Base-by-base conservation (phyloP, 1,140 invertebrate species). In the Sitobion miscanthi region DNA sequence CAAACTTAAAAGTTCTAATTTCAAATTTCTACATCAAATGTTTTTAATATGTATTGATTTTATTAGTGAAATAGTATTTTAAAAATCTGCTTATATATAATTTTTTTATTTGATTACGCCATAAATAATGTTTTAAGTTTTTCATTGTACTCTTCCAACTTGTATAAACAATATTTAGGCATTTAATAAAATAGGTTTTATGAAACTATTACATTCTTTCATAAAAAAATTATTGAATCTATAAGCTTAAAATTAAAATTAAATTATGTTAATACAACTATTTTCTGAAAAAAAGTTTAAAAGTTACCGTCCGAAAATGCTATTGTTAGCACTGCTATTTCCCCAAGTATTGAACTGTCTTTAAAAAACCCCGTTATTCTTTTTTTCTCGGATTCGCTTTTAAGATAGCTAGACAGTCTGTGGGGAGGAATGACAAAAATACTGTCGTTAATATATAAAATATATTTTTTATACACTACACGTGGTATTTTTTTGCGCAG, bases 351-450 rank as follows among this genome's bases (percentile, higher is more conserved):
- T 90, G 89, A 69, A 89, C 35, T 89, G 35, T 89, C 88, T 57
- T 38, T 89, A 57, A 89, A 62, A 90, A 20, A 5, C 11, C 57
- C 57, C 57, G 69, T 90, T 90, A 62, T 62, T 62, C 38, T 69
- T 57, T 88, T 52, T 52, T 45, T 42, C 38, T 90, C 6, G 54
- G 38, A 90, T 90, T 90, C 57, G 11, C 5, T 45, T 90, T 90
- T 90, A 45, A 90, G 89, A 90, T 69, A 47, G 25, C 20, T 25
- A 69, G 89, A 47, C 42, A 45, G 38, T 45, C 45, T 62, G 25
- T 90, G 14, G 89, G 57, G 89, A 69, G 42, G 30, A 90, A 90
- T 90, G 45, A 90, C 89, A 69, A 69, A 90, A 69, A 90, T 90
- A 90, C 69, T 69, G 30, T 17, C 6, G 25, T 90, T 90, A 62